Percentiles rank a stretch among this genome's conserved stretches.
These are phyloP conservation scores for Rhabdornis inornatus DNA, from an alignment of 2,113 vertebrate species.

Conservation along the genomic window DNA sequence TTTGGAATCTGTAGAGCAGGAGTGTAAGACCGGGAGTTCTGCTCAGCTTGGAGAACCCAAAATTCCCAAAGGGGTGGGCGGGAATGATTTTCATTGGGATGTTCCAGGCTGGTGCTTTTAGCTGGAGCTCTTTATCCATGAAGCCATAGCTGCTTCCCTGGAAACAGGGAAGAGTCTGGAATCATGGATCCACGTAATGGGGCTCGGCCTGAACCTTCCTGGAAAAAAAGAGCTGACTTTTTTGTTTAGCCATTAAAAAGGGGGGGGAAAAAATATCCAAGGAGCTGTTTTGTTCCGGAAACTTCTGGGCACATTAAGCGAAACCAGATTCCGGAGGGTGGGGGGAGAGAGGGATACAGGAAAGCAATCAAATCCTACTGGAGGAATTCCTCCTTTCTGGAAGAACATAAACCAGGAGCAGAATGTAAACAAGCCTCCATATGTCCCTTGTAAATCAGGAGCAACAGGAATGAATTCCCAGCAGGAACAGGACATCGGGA, in stretches of 20 bases:
- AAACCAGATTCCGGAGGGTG: slow-evolving; percentile 47
- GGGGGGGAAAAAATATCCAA: not conserved
- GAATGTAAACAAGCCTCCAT: slow-evolving; percentile 54
- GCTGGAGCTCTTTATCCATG: not conserved
- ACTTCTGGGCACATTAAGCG: slow-evolving; percentile 45
- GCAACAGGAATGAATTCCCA: not conserved
- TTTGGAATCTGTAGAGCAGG: not conserved
- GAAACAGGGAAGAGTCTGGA: not conserved
- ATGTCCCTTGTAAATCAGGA: slow-evolving; percentile 55
- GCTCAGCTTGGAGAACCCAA: not conserved
- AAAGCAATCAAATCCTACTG: slow-evolving; percentile 60
- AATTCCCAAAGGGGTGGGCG: accelerated
- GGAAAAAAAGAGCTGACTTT: not conserved
- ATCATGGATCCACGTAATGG: not conserved
- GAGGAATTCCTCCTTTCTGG: slow-evolving; percentile 56
- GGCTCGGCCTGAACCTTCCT: not conserved
- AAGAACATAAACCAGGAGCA: slow-evolving; percentile 57
- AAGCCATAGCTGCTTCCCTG: not conserved
- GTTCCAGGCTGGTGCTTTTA: not conserved
- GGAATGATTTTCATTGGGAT: accelerated
- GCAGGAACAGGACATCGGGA: not conserved
- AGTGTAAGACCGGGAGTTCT: not conserved
- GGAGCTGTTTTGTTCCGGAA: slow-evolving; percentile 55
- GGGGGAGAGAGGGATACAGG: slow-evolving; percentile 7
- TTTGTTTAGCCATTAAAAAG: slow-evolving; percentile 10